A percentile compares a stretch with the other conserved stretches of the same genome.
Evolutionary conservation across 2,797 vertebrate species (phyloP).

Genomic region (Channallabes apus): DNA sequence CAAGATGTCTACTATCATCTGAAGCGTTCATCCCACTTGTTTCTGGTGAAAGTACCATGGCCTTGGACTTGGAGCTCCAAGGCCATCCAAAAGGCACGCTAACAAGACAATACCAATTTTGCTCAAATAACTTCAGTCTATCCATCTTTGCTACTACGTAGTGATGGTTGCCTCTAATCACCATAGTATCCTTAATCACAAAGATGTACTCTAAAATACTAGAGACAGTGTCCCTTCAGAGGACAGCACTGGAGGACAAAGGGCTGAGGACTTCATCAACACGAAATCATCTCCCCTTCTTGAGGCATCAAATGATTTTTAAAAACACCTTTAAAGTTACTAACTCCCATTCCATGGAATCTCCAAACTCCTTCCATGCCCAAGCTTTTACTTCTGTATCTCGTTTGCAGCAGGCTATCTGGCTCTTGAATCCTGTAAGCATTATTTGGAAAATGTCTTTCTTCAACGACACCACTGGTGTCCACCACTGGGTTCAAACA

Average conservation of each 20-base stretch:
- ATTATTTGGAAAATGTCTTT: neutral
- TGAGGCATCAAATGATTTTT: neutral
- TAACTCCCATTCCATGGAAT: neutral
- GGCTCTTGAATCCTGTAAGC: neutral
- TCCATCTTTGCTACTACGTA: neutral
- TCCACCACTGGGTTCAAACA: neutral
- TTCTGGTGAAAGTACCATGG: neutral
- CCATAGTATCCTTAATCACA: neutral
- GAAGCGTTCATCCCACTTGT: neutral
- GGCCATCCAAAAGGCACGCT: neutral
- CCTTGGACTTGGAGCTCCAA: no score
- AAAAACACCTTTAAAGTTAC: neutral
- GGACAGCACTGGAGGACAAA: neutral
- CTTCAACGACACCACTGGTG: neutral
- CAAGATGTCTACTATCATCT: neutral
- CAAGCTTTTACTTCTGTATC: neutral
- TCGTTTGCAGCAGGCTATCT: neutral
- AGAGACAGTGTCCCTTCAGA: neutral
- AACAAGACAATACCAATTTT: neutral
- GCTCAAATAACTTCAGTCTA: neutral
- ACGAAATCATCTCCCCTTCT: neutral
- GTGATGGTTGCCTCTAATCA: neutral
- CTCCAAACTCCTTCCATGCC: neutral
- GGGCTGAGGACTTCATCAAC: neutral
- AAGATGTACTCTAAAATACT: neutral